phyloP scores from a whole-genome alignment of 2,888 invertebrate species.

The Trachelus tabidus region DNA sequence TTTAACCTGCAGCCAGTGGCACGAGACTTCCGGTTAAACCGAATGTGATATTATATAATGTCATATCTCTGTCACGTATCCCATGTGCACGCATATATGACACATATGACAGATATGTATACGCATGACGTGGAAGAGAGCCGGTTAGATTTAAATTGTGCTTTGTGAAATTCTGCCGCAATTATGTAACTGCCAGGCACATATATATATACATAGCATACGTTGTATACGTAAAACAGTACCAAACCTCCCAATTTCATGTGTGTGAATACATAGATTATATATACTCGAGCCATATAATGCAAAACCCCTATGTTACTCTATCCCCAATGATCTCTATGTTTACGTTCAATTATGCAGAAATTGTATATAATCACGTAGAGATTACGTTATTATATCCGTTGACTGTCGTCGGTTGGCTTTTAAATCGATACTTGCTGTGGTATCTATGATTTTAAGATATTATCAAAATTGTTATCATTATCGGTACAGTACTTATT shows the following conservation, averaged over 20 bases:
- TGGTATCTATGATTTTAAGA: too few species aligned
- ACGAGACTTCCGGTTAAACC: too few species aligned
- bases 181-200: background rate
- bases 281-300: too few species aligned
- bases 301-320: background rate
- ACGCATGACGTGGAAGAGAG: background rate
- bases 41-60: too few species aligned
- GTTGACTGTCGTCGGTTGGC: background rate
- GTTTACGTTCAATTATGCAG: constrained; percentile 50
- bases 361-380: constrained; percentile 37
- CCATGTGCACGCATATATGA: too few species aligned
- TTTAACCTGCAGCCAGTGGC: background rate
- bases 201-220: background rate
- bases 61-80: too few species aligned
- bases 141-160: background rate
- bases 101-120: background rate
- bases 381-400: constrained; percentile 26
- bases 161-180: background rate
- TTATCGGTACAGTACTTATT: background rate
- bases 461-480: background rate
- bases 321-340: constrained; percentile 39
- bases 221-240: too few species aligned
- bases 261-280: too few species aligned
- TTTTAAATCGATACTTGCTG: background rate
- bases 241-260: too few species aligned